Conservation (phyloP, 1,140 invertebrate genomes). For the Laupala kohalensis region DNA sequence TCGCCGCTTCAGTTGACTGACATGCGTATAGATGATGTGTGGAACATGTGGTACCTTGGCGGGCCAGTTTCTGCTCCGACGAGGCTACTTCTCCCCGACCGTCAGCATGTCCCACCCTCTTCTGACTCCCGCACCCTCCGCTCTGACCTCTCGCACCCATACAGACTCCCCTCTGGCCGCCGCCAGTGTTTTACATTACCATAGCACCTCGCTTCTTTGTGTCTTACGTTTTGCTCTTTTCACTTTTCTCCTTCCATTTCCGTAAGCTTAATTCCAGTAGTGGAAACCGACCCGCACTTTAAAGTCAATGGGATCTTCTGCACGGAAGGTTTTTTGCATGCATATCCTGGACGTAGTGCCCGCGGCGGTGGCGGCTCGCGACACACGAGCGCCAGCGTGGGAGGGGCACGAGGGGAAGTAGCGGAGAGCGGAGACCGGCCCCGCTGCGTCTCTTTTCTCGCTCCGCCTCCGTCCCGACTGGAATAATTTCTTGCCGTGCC, state of each 20-base stretch:
- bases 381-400: not conserved
- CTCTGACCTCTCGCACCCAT: not conserved
- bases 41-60: too few relatives aligned
- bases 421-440: too few relatives aligned
- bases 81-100: too few relatives aligned
- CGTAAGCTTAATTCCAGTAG: not conserved
- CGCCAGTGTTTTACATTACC: not conserved
- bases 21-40: too few relatives aligned
- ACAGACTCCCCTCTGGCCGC: not conserved
- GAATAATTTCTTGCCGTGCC: not conserved
- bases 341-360: not conserved
- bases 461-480: not conserved
- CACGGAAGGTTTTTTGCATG: not conserved
- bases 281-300: not conserved
- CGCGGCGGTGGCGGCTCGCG: not conserved
- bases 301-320: not conserved
- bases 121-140: too few relatives aligned
- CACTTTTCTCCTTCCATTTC: not conserved
- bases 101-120: too few relatives aligned
- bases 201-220: not conserved
- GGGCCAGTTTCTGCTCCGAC: too few relatives aligned
- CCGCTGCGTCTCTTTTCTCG: not conserved
- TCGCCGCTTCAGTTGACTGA: too few relatives aligned
- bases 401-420: too few relatives aligned
- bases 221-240: not conserved